Percentiles rank a stretch among this genome's conserved stretches.
phyloP scores from a whole-genome alignment of 2,113 vertebrate genomes.

The Hemichromis elongatus region DNA sequence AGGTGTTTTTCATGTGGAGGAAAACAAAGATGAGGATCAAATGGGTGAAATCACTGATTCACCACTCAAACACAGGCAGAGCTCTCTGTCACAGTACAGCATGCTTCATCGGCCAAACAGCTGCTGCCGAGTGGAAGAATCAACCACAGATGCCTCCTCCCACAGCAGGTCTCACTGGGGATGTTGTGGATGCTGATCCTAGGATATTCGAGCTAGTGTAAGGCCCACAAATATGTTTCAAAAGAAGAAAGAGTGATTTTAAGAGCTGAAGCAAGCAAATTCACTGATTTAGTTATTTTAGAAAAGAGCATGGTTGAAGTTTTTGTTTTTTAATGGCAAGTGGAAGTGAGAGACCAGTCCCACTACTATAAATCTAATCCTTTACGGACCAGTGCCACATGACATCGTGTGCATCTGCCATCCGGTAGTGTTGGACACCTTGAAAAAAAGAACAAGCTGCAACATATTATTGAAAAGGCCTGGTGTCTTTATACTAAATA shows the following conservation, averaged over 20 bases:
- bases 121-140: neutral
- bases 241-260: neutral
- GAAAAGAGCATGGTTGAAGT: neutral
- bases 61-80: neutral
- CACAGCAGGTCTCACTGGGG: neutral
- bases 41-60: neutral
- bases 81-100: neutral
- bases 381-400: fast-evolving
- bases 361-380: neutral
- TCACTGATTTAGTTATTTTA: neutral
- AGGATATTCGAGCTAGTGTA: neutral
- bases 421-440: neutral
- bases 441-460: neutral
- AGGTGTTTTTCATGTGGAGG: conserved; percentile 5
- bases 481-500: neutral
- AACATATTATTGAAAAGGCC: neutral
- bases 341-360: too few relatives aligned
- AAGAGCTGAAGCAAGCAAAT: neutral
- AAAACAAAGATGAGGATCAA: neutral
- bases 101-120: neutral
- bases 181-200: neutral
- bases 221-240: neutral
- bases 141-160: neutral
- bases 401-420: neutral
- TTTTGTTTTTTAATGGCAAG: too few relatives aligned